phyloP scores from a whole-genome alignment of 2,113 vertebrate genomes.

The Xenopus laevis region DNA sequence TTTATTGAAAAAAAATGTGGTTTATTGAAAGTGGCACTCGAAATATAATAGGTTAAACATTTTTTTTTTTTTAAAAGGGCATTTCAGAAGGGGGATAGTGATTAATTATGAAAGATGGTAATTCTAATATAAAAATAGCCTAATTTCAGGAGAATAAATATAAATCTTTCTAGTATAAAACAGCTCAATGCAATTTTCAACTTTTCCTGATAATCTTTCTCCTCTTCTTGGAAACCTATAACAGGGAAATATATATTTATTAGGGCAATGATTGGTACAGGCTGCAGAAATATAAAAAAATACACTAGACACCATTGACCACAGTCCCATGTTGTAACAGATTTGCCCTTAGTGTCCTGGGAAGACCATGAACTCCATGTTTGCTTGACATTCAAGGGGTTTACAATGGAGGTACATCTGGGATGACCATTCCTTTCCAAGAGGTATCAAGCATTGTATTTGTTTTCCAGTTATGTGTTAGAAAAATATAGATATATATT shows the following conservation, averaged over 20 bases:
- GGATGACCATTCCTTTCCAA: background rate
- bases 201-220: too few relatives aligned
- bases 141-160: too few relatives aligned
- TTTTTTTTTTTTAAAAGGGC: too few relatives aligned
- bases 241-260: too few relatives aligned
- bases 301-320: too few relatives aligned
- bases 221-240: too few relatives aligned
- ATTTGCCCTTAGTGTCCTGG: background rate
- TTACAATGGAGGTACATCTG: background rate
- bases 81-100: background rate
- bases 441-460: background rate
- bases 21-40: background rate
- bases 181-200: too few relatives aligned
- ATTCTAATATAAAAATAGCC: background rate
- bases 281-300: too few relatives aligned
- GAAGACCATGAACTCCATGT: background rate
- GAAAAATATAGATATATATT: slow-evolving; percentile 36
- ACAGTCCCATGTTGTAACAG: too few relatives aligned
- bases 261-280: too few relatives aligned
- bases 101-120: background rate
- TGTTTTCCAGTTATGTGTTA: background rate
- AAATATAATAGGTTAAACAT: background rate
- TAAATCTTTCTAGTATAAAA: too few relatives aligned
- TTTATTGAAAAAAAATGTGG: background rate
- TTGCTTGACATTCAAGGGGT: too few relatives aligned